phyloP scores from a whole-genome alignment of 2,888 invertebrate genomes.

The Aleiodes testaceus region DNA sequence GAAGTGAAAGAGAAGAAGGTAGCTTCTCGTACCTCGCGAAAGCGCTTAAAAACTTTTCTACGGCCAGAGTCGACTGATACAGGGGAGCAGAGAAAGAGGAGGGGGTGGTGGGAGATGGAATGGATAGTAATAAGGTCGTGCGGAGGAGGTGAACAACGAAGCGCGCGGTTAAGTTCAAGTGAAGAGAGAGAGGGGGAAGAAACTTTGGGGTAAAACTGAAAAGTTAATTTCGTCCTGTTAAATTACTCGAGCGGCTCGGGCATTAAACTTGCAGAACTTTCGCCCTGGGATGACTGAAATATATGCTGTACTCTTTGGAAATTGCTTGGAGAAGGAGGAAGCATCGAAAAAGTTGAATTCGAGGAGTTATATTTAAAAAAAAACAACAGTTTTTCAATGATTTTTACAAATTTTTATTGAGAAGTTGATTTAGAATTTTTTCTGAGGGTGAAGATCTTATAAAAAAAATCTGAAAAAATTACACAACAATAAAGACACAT shows the following conservation, averaged over 20 bases:
- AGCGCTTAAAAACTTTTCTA: conserved; percentile 67
- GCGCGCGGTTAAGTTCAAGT: conserved; percentile 44
- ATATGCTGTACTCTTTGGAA: conserved; percentile 43
- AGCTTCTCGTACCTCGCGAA: conserved; percentile 57
- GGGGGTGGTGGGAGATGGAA: conserved; percentile 40
- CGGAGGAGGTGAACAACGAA: conserved; percentile 44
- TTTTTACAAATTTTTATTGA: not conserved
- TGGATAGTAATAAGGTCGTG: conserved; percentile 59
- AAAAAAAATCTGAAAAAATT: no score
- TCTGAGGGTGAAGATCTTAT: no score
- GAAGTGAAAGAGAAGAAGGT: conserved; percentile 43
- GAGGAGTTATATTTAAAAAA: conserved; percentile 48
- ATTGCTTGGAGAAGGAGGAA: conserved; percentile 20
- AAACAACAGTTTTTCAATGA: conserved; percentile 26
- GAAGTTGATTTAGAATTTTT: no score
- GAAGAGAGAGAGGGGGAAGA: conserved; percentile 46
- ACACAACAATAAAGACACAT: no score
- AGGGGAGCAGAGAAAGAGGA: conserved; percentile 4
- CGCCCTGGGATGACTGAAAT: conserved; percentile 48
- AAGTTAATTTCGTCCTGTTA: conserved; percentile 69
- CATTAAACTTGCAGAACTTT: conserved; percentile 48
- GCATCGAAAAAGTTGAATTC: conserved; percentile 36
- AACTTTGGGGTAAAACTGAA: conserved; percentile 71
- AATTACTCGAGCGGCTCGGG: conserved; percentile 47
- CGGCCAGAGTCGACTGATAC: conserved; percentile 32